These are phyloP conservation scores for Xylota segnis DNA, from an alignment of 2,888 invertebrate species.

Conservation along the genomic window DNA sequence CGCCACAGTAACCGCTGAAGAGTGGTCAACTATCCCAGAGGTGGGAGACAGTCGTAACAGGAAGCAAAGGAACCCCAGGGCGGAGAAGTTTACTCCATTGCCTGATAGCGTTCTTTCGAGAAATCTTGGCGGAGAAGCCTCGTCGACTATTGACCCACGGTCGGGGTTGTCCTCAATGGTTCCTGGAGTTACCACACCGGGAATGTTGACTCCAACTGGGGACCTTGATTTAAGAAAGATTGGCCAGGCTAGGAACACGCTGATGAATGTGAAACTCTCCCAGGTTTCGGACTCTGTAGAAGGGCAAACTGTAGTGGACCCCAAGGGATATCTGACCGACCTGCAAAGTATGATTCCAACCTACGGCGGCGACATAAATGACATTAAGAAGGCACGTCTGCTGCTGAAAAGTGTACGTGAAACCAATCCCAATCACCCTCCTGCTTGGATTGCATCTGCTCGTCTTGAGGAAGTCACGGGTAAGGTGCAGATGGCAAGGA, in stretches of 20 bases:
- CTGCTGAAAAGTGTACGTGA: conserved; percentile 97
- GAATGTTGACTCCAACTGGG: conserved; percentile 93
- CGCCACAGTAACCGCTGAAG: conserved; percentile 93
- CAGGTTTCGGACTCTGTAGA: conserved; percentile 99
- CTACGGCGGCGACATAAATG: conserved; percentile 98
- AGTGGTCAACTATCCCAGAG: conserved; percentile 99
- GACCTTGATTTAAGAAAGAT: conserved; percentile 99
- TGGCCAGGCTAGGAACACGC: conserved; percentile 98
- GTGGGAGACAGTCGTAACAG: conserved; percentile 99
- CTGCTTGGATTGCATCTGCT: conserved; percentile 99
- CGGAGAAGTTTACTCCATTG: conserved; percentile 98
- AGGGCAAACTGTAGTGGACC: conserved; percentile 99
- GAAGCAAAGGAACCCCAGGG: conserved; percentile 96
- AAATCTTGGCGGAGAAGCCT: conserved; percentile 93
- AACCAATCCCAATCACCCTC: conserved; percentile 99
- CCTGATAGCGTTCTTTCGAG: conserved; percentile 97
- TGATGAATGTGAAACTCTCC: conserved; percentile 99
- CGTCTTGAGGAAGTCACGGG: conserved; percentile 99
- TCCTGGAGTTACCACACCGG: conserved; percentile 94
- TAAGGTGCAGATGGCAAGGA: conserved; percentile 96
- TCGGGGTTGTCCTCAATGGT: conserved; percentile 95
- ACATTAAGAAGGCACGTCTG: conserved; percentile 98
- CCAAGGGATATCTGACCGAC: conserved; percentile 99
- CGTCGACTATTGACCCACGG: conserved; percentile 92
- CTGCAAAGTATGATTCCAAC: conserved; percentile 99